These are phyloP conservation scores for Drosophila borealis DNA, from an alignment of 2,888 invertebrate species.

Conservation along the genomic window DNA sequence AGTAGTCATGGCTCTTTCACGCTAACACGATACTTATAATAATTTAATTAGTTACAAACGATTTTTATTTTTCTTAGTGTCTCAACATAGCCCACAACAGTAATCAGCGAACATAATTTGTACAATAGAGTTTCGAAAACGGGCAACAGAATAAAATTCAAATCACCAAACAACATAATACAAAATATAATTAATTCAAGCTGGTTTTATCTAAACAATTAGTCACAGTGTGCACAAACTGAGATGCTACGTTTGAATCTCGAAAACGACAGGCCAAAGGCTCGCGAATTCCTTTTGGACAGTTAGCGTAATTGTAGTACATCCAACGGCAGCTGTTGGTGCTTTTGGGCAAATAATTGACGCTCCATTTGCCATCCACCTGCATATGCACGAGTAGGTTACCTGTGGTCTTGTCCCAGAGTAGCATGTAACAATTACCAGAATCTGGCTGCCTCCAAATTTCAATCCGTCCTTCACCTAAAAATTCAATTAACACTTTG, in stretches of 20 bases:
- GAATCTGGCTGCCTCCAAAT: conserved; percentile 30
- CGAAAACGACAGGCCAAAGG: conserved; percentile 44
- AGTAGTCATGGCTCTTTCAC: neutral
- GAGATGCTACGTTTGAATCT: conserved; percentile 29
- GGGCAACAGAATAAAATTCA: neutral
- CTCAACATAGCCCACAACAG: neutral
- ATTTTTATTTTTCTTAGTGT: neutral
- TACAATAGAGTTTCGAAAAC: neutral
- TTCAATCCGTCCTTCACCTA: conserved; percentile 47
- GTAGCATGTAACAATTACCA: conserved; percentile 25
- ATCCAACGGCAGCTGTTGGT: conserved; percentile 45
- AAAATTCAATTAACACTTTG: neutral
- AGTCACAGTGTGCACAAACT: conserved; percentile 31
- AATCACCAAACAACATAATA: conserved; percentile 3
- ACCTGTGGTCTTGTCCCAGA: conserved; percentile 30
- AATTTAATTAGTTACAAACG: too few species aligned
- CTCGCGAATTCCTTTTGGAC: conserved; percentile 38
- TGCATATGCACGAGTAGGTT: conserved; percentile 44
- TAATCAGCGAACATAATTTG: conserved; percentile 1
- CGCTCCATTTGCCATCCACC: conserved; percentile 34
- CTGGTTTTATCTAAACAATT: conserved; percentile 7
- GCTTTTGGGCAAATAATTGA: conserved; percentile 32
- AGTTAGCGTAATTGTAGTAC: conserved; percentile 42
- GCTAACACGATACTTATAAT: neutral
- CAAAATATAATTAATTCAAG: neutral